phyloP scores from a whole-genome alignment of 2,888 invertebrate species.

The Patella caerulea region DNA sequence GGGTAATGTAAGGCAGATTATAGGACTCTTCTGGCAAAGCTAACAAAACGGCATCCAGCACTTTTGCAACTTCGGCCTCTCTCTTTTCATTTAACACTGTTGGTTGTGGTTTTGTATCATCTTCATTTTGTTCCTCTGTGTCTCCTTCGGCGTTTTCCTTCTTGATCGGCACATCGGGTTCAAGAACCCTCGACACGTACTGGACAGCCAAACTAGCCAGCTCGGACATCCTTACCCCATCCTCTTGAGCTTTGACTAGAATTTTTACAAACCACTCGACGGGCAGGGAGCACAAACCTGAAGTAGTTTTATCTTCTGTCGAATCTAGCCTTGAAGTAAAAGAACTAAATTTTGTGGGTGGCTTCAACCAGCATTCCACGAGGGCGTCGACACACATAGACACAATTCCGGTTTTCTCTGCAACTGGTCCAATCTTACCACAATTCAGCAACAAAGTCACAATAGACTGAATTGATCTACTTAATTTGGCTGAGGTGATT shows the following conservation, averaged over 20 bases:
- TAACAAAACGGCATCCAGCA: slow-evolving; percentile 57
- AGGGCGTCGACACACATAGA: slow-evolving; percentile 58
- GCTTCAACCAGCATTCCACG: slow-evolving; percentile 64
- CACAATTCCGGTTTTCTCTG: slow-evolving; percentile 59
- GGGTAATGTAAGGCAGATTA: slow-evolving; percentile 46
- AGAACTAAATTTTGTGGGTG: slow-evolving; percentile 46
- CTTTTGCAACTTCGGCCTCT: slow-evolving; percentile 40
- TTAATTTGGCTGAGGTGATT: slow-evolving; percentile 62
- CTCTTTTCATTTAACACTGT: slow-evolving; percentile 11
- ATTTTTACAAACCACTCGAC: slow-evolving; percentile 60
- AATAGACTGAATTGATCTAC: slow-evolving; percentile 51
- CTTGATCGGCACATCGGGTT: slow-evolving; percentile 39
- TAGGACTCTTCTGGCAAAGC: slow-evolving; percentile 60
- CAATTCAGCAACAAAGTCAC: slow-evolving; percentile 57
- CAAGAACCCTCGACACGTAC: slow-evolving; percentile 45
- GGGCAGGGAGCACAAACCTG: slow-evolving; percentile 50
- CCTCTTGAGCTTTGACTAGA: slow-evolving; percentile 52
- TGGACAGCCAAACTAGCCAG: slow-evolving; percentile 53
- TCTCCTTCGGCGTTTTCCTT: slow-evolving; percentile 20
- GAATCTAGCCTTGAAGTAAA: slow-evolving; percentile 29
- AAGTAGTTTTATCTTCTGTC: slow-evolving; percentile 42
- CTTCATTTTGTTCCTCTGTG: slow-evolving; percentile 30
- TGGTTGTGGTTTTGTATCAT: slow-evolving; percentile 29
- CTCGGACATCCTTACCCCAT: slow-evolving; percentile 49
- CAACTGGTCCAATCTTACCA: slow-evolving; percentile 53